Conservation (phyloP, 2,797 vertebrate species). For the Cyclopterus lumpus region DNA sequence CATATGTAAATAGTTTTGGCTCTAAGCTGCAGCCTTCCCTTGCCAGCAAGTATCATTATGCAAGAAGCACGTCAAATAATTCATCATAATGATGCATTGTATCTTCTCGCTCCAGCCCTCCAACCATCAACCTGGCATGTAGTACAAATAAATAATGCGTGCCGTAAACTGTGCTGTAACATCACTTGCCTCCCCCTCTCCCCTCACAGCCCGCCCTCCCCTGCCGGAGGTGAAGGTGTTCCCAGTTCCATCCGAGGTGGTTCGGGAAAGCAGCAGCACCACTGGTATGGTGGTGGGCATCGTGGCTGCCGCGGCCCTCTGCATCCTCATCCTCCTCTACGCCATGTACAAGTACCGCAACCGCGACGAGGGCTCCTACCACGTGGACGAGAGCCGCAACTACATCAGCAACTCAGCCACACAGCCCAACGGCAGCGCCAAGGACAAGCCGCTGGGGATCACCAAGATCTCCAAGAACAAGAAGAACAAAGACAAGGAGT, state of each 20-base stretch:
- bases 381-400: conserved; percentile 99
- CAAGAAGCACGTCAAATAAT: conserved; percentile 66
- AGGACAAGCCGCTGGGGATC: conserved; percentile 97
- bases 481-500: conserved; percentile 99
- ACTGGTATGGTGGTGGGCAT: conserved; percentile 99
- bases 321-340: conserved; percentile 99
- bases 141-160: conserved; percentile 58
- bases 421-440: conserved; percentile 97
- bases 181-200: conserved; percentile 8
- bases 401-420: conserved; percentile 99
- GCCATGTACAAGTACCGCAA: conserved; percentile 99
- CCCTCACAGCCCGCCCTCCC: conserved; percentile 77
- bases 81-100: conserved; percentile 60
- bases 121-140: conserved; percentile 38
- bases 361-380: conserved; percentile 98
- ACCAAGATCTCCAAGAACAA: conserved; percentile 99
- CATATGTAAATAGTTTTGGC: conserved; percentile 60
- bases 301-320: conserved; percentile 95
- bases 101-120: conserved; percentile 40
- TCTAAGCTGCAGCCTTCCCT: conserved; percentile 51
- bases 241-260: conserved; percentile 91
- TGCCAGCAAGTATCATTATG: conserved; percentile 59
- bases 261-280: conserved; percentile 97
- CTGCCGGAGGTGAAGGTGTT: conserved; percentile 90
- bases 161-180: conserved; percentile 19